A percentile compares a stretch with the other conserved stretches of the same genome.
Evolutionary conservation across 1,140 invertebrate species (phyloP).

Genomic region (Leptinotarsa undecemlineata): DNA sequence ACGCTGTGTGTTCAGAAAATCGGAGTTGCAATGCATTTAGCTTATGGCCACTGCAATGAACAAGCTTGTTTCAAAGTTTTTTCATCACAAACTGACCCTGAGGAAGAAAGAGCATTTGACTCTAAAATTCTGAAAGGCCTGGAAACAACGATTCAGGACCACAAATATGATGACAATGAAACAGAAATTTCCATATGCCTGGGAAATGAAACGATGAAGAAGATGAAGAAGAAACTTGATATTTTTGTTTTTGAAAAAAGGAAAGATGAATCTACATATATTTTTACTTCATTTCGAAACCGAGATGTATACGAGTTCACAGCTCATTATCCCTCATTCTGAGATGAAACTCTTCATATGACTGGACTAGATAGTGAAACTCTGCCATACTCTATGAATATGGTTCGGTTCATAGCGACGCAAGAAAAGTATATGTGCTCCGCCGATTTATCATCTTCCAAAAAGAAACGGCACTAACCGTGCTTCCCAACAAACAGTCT

Average conservation of each 20-base stretch:
- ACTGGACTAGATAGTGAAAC: too few species aligned
- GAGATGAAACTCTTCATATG: too few species aligned
- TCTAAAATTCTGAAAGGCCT: background rate
- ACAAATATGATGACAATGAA: background rate
- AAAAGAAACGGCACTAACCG: too few species aligned
- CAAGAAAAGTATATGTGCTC: too few species aligned
- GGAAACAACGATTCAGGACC: background rate
- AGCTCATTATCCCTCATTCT: too few species aligned
- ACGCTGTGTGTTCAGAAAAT: conserved; percentile 5
- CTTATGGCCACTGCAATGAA: background rate
- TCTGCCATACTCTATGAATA: too few species aligned
- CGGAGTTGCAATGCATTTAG: background rate
- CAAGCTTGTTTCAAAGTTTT: conserved; percentile 7
- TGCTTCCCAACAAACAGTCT: too few species aligned
- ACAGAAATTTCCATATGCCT: background rate
- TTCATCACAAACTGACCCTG: background rate
- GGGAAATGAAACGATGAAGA: background rate
- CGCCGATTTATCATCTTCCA: too few species aligned
- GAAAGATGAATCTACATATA: too few species aligned
- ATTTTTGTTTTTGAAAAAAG: background rate
- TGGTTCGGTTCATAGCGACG: too few species aligned
- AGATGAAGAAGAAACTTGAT: background rate
- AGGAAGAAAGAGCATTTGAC: background rate
- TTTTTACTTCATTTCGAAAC: too few species aligned
- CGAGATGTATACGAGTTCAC: too few species aligned